phyloP scores from a whole-genome alignment of 2,113 vertebrate species.

The Trichechus manatus region DNA sequence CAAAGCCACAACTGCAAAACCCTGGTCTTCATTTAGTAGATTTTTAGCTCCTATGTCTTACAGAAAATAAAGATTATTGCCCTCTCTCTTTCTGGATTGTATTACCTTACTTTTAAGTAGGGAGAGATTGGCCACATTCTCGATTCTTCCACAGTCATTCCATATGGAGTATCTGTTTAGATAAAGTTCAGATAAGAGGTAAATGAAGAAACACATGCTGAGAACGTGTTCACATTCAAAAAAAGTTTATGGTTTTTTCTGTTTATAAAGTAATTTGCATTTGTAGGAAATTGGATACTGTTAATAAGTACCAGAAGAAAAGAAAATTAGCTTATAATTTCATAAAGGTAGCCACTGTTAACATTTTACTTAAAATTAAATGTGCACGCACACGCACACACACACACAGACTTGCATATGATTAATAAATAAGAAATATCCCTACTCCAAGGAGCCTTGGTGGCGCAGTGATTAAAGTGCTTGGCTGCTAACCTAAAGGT shows the following conservation, averaged over 20 bases:
- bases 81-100: neutral
- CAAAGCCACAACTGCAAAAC: neutral
- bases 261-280: conserved; percentile 51
- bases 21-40: neutral
- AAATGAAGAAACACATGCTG: conserved; percentile 27
- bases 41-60: neutral
- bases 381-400: neutral
- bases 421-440: neutral
- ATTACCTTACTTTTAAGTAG: neutral
- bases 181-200: neutral
- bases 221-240: conserved; percentile 24
- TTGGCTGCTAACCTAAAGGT: neutral
- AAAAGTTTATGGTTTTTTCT: neutral
- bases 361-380: conserved; percentile 43
- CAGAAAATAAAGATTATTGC: neutral
- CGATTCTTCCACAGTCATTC: neutral
- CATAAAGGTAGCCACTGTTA: neutral
- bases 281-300: conserved; percentile 48
- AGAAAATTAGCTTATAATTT: conserved; percentile 16
- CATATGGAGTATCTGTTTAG: neutral
- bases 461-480: neutral
- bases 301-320: conserved; percentile 33
- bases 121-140: neutral
- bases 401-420: neutral
- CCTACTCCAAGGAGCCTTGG: neutral